Conservation (phyloP, 1,140 invertebrate species). For the Saccostrea echinata region DNA sequence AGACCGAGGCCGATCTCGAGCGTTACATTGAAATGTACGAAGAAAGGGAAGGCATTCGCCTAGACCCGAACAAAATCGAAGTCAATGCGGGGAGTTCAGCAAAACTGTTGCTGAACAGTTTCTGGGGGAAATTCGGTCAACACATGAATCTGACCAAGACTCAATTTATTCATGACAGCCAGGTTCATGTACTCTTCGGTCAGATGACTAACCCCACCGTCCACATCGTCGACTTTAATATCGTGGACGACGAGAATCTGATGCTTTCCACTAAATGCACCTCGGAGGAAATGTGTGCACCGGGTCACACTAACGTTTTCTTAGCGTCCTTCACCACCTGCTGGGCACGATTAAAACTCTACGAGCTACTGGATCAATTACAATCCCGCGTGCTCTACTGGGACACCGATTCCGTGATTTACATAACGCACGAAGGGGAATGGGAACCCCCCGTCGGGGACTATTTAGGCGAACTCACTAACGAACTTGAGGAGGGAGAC, state of each 20-base stretch:
- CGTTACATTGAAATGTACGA: constrained; percentile 75
- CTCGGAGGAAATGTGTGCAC: not conserved
- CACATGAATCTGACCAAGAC: constrained; percentile 43
- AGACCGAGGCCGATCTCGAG: constrained; percentile 50
- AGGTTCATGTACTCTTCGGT: constrained; percentile 63
- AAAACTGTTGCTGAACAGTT: constrained; percentile 65
- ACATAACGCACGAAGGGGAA: not conserved
- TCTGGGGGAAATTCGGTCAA: constrained; percentile 65
- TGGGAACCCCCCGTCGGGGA: constrained; percentile 41
- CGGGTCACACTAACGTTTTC: constrained; percentile 71
- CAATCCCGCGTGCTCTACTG: constrained; percentile 49
- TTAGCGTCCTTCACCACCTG: constrained; percentile 78
- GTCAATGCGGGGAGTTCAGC: constrained; percentile 72
- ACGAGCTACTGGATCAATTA: constrained; percentile 74
- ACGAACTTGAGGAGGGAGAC: constrained; percentile 42
- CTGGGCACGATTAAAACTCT: constrained; percentile 78
- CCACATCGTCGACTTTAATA: constrained; percentile 6
- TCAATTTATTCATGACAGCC: constrained; percentile 50
- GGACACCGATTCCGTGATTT: constrained; percentile 48
- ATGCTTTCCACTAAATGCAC: not conserved
- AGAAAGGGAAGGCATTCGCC: constrained; percentile 71
- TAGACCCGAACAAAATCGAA: constrained; percentile 65
- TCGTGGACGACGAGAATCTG: constrained; percentile 25
- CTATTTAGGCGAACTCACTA: constrained; percentile 39
- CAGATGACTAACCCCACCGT: constrained; percentile 39